Base-by-base conservation (phyloP, 2,797 vertebrate species). In the Gymnothorax reevesii region DNA sequence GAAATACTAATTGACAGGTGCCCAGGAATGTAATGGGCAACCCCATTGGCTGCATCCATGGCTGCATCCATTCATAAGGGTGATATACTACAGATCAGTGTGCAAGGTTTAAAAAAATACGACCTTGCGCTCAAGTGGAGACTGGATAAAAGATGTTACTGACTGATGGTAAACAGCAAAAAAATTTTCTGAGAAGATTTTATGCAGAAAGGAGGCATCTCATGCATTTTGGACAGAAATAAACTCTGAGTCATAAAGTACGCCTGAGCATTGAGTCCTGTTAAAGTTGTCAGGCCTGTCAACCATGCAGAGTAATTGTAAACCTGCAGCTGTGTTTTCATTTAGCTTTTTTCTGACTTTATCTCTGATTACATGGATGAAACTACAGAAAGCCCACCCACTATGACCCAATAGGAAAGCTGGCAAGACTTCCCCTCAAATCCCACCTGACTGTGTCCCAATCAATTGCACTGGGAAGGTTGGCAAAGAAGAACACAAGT, bases 181-280 rank as follows among this genome's bases (percentile, higher is more conserved):
- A 69, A 3, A 69, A 25, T n/a, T 6, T 64, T 64, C 17, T 9
- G 64, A 69, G n/a, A n/a, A 25, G 64, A 25, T 69, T 69, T 69
- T 25, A 69, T n/a, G n/a, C 22, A 25, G 64, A 25, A 8, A 7
- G 64, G 9, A n/a, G 1, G 64, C 22, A n/a, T 69, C 25, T 7
- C 6, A 64, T 64, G 5, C 62, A 4, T 69, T n/a, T 25, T 25
- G 64, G 64, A 25, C 64, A 7, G 64, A 69, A 69, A 69, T 69
- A 69, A 69, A 69, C 64, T 66, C 64, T 66, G 64, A 66, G 22
- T 69, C 64, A 69, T 69, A 69, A 69, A 69, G 25, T 69, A 69
- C 9, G 22, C 25, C 64, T 69, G 64, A 69, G 64, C 64, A 9
- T 69, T 69, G n/a, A 25, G 9, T 2, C 25, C 64, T 69, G 64